Evolutionary conservation across 2,888 invertebrate genomes (phyloP), one percentile per base, ranked within the genome.

Genomic region (Chloroclysta siterata): DNA sequence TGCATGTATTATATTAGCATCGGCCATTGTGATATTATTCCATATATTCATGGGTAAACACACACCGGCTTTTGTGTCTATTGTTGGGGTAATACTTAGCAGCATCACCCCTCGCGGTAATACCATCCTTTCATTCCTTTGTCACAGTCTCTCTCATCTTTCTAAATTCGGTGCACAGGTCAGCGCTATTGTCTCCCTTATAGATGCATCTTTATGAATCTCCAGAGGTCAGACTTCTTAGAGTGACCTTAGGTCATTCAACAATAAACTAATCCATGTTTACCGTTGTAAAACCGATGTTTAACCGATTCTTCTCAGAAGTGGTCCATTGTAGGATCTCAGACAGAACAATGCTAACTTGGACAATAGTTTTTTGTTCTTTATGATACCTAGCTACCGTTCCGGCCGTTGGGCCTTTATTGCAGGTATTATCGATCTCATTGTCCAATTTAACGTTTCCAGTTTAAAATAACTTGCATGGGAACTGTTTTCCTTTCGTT

Each of bases 11-110:
- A 65, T 84, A 90, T 91, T 92, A 90, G 81, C 85, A 89, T 82
- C 80, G 82, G 79, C 87, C 73, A 88, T 92, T 92, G 89, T 91
- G 79, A 50, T 76, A 83, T 86, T 86, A 85, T 83, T 84, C 84
- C 72, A 69, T 69, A 88, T 89, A 89, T 93, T 93, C 93, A 93
- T 93, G 90, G 88, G 91, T 92, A 93, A 93, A 93, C 93, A 93
- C 87, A 92, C 91, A 90, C 87, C 86, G 75, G 74, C 78, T 86
- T 89, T 92, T 93, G 87, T 92, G 74, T 78, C 82, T 76, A 88
- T 92, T 92, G 92, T 93, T 80, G 73, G 73, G 72, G 85, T 83
- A 84, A 89, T 92, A 90, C 91, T 91, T 91, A 90, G 89, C 90
- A 87, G 85, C 85, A 83, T 90, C 89, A 84, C 88, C 92, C 92